Base-by-base conservation (phyloP, 2,888 invertebrate species). In the Bembecia ichneumoniformis region DNA sequence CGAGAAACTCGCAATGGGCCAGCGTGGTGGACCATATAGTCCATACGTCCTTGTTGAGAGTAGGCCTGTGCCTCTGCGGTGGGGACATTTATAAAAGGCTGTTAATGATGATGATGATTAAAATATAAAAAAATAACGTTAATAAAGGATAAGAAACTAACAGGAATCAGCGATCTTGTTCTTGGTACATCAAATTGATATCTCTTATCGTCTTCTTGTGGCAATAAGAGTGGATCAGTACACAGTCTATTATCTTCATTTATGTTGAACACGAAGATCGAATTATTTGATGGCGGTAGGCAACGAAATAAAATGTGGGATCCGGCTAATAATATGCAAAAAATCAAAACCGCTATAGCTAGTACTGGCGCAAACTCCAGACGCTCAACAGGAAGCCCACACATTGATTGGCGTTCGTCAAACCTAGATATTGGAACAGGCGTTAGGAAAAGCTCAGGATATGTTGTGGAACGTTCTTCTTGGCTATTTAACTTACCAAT, bases 181-280 rank as follows among this genome's bases (percentile, higher is more conserved):
- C n/a, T 46, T 17, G 20, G n/a, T 11, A 15, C 16, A 15, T 45
- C 17, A 13, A 45, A 15, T 13, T 5, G 11, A 11, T 14, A 15
- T 28, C 28, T n/a, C 9, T 3, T 7, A 3, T 15, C 16, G 5
- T 44, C 44, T 44, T 44, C 3, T 4, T 43, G 47, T 11, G 60
- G 58, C 3, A 51, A 49, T 3, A 61, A 47, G 1, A 60, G 35
- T 1, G 66, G 58, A 43, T 64, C 77, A 11, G 84, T 71, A 52
- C 77, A 76, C 0, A 86, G 68, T 14, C 86, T 62, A 58, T 86
- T 86, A 60, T 84, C 86, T 54, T 84, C 86, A 49, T 84, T 84
- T 0, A 73, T 74, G 52, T 83, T 83, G 61, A 83, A 86, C 45
- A 84, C 78, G 59, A 83, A 86, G 64, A 77, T 84, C 17, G 83